Percentiles rank a stretch among this genome's conserved stretches.
phyloP scores from a whole-genome alignment of 2,888 invertebrate genomes.

The Saturnia japonica region DNA sequence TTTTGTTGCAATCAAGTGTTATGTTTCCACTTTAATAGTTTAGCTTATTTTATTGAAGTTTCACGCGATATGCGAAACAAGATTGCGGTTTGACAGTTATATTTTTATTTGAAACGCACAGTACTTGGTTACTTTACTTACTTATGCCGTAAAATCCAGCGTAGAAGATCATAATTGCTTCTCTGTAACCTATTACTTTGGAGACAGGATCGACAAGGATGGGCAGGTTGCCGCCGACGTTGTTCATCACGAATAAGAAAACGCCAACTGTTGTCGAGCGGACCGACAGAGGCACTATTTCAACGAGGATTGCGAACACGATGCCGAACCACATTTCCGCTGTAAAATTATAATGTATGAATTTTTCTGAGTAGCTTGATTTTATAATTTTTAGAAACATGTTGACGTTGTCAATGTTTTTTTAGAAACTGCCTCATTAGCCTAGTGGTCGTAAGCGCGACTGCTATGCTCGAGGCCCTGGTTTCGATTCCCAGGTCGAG shows the following conservation, averaged over 20 bases:
- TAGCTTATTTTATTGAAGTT: too few relatives aligned
- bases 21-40: too few relatives aligned
- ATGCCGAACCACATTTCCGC: slow-evolving; percentile 98
- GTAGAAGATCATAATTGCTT: slow-evolving; percentile 93
- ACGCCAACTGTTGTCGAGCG: slow-evolving; percentile 93
- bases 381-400: too few relatives aligned
- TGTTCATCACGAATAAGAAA: slow-evolving; percentile 96
- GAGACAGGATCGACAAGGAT: slow-evolving; percentile 93
- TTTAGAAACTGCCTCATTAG: too few relatives aligned
- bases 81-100: too few relatives aligned
- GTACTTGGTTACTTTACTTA: slow-evolving; percentile 71
- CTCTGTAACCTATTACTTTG: slow-evolving; percentile 90
- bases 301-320: slow-evolving; percentile 93
- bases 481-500: too few relatives aligned
- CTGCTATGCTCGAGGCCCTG: too few relatives aligned
- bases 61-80: too few relatives aligned
- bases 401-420: too few relatives aligned
- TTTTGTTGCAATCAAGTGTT: too few relatives aligned
- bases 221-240: slow-evolving; percentile 94
- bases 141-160: slow-evolving; percentile 93
- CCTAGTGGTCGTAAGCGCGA: too few relatives aligned
- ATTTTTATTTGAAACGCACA: background rate
- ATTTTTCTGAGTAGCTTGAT: too few relatives aligned
- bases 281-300: slow-evolving; percentile 91
- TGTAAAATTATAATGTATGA: slow-evolving; percentile 54